Conservation (phyloP, 2,113 vertebrate species). For the Naja naja region DNA sequence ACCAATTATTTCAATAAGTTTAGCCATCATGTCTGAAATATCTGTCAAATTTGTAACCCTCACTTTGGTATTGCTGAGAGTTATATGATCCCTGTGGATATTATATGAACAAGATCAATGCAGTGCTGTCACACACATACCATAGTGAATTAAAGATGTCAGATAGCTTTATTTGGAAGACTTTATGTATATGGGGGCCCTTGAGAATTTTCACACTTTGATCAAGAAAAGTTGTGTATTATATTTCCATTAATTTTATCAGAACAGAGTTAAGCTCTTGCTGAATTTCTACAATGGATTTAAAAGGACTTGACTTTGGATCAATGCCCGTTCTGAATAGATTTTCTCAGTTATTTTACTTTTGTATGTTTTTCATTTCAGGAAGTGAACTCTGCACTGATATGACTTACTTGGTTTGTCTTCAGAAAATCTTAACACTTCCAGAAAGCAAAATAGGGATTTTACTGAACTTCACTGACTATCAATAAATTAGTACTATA, state of each 20-base stretch:
- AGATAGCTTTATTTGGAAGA: background rate
- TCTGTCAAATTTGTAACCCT: accelerated
- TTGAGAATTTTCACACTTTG: background rate
- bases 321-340: background rate
- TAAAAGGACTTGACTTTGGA: background rate
- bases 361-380: conserved; percentile 5
- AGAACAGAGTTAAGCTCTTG: background rate
- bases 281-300: background rate
- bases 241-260: background rate
- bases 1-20: background rate
- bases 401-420: background rate
- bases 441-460: background rate
- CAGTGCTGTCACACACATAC: background rate
- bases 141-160: conserved; percentile 10
- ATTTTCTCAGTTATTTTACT: background rate
- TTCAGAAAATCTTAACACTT: conserved; percentile 8
- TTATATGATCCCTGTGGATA: conserved; percentile 38
- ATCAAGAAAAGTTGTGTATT: background rate
- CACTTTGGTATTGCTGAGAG: conserved; percentile 29
- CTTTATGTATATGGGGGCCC: background rate
- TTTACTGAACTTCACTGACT: background rate
- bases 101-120: conserved; percentile 9
- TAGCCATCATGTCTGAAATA: background rate
- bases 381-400: background rate
- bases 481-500: conserved; percentile 6